Percentiles rank a stretch among this genome's conserved stretches.
These are phyloP conservation scores for Podarcis cretensis DNA, from an alignment of 2,113 vertebrate species.

Conservation along the genomic window DNA sequence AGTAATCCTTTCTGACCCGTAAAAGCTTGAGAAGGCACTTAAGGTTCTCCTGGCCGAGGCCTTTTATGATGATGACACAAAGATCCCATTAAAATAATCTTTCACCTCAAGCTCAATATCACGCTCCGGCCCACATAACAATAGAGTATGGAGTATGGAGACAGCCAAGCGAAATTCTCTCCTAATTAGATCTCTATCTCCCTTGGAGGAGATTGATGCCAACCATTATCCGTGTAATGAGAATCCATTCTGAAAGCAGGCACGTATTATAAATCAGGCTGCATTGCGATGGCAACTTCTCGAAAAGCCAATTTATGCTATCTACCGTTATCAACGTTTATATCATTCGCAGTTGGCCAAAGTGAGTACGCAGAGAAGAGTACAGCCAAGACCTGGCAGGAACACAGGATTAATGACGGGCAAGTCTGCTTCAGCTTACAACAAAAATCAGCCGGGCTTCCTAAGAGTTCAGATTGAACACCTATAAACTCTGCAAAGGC, in stretches of 20 bases:
- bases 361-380: too few species aligned
- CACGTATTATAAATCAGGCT: background rate
- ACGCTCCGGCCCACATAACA: background rate
- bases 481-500: background rate
- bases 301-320: conserved; percentile 4
- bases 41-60: conserved; percentile 10
- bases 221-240: conserved; percentile 35
- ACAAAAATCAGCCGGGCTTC: background rate
- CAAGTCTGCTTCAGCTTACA: background rate
- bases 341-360: background rate
- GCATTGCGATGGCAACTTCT: background rate
- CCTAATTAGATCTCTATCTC: conserved; percentile 36
- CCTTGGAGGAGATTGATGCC: background rate
- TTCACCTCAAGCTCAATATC: conserved; percentile 24
- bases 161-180: conserved; percentile 4
- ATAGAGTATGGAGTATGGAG: conserved; percentile 8
- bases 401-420: background rate
- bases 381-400: background rate
- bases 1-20: background rate
- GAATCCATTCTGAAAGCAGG: background rate
- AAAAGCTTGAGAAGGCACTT: background rate
- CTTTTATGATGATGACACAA: conserved; percentile 12
- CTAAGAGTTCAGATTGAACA: background rate
- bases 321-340: background rate
- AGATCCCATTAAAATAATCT: conserved; percentile 26